Evolutionary conservation across 1,140 invertebrate genomes (phyloP), one percentile per base, ranked within the genome.

Genomic region (Pararge aegeria): DNA sequence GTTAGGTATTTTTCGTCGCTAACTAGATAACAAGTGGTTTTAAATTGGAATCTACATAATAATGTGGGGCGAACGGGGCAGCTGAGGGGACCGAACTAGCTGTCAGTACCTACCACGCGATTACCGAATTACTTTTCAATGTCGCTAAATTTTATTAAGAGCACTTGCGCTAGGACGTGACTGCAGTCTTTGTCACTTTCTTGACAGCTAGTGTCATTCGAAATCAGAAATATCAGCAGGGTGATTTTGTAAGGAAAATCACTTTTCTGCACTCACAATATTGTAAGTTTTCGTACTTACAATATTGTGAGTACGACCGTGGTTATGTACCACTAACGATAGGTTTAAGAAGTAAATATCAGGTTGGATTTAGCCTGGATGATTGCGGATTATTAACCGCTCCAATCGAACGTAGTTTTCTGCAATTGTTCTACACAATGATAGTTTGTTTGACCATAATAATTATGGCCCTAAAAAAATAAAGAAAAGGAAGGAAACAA

Each of bases 1-100:
- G 72, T 71, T 84, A 83, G 76, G 79, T 83, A 86, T 89, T 89
- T 87, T 87, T 89, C 79, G 80, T 77, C 69, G 61, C 81, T 89
- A 89, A 89, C 84, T 89, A 89, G 81, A 87, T 89, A 89, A 89
- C 86, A 85, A 89, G 84, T 87, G 86, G 83, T 82, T 87, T 85
- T 73, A 86, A 89, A 89, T 89, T 86, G 78, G 77, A 79, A 89
- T 89, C 81, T 89, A 81, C 84, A 89, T 89, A 80, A 86, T 88
- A 87, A 87, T 87, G 75, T 64, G 73, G 48, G 76, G 59, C 57
- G 61, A 62, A n/a, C 61, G 16, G 12, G 7, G 38, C 12, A 18
- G 13, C 12, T 9, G 13, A 38, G 34, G 34, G 34, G 34, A 37
- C 34, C 27, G 27, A 5, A 27, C 27, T 27, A 27, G 27, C 24